Evolutionary conservation across 2,797 vertebrate genomes (phyloP).

Genomic region (Oophaga sylvatica): DNA sequence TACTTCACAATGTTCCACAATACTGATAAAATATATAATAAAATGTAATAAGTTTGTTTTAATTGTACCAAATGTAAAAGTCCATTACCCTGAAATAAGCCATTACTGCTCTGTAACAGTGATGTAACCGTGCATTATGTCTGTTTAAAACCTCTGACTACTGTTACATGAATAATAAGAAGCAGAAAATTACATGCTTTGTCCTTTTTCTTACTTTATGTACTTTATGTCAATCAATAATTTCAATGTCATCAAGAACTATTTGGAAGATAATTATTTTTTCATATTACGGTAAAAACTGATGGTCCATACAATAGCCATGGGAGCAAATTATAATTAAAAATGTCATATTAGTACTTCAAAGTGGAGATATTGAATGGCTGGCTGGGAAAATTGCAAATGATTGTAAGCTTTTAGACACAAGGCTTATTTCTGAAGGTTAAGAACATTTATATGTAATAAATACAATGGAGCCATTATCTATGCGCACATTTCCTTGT

Average conservation of each 20-base stretch:
- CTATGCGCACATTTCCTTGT: background rate
- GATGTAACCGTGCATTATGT: slow-evolving; percentile 45
- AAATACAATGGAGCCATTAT: slow-evolving; percentile 2
- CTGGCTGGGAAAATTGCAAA: slow-evolving; percentile 21
- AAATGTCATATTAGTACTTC: slow-evolving; percentile 19
- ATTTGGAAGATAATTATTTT: slow-evolving; percentile 16
- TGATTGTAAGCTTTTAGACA: slow-evolving; percentile 39
- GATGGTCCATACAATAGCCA: background rate
- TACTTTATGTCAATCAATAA: slow-evolving; percentile 50
- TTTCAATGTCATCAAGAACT: slow-evolving; percentile 40
- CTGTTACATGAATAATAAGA: slow-evolving; percentile 34
- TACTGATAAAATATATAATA: slow-evolving; percentile 15
- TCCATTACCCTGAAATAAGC: slow-evolving; percentile 21
- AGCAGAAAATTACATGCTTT: slow-evolving; percentile 39
- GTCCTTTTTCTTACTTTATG: slow-evolving; percentile 27
- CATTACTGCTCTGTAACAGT: slow-evolving; percentile 14
- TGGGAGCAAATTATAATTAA: slow-evolving; percentile 25
- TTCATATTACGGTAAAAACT: background rate
- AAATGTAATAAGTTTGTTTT: background rate
- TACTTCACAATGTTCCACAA: background rate
- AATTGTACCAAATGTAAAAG: slow-evolving; percentile 13
- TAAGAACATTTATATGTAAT: slow-evolving; percentile 20
- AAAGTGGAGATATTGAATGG: slow-evolving; percentile 3
- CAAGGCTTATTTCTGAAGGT: slow-evolving; percentile 16
- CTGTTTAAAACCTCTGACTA: slow-evolving; percentile 1